Evolutionary conservation across 1,140 invertebrate genomes (phyloP), one percentile per base, ranked within the genome.

Genomic region (Drosophila lowei): DNA sequence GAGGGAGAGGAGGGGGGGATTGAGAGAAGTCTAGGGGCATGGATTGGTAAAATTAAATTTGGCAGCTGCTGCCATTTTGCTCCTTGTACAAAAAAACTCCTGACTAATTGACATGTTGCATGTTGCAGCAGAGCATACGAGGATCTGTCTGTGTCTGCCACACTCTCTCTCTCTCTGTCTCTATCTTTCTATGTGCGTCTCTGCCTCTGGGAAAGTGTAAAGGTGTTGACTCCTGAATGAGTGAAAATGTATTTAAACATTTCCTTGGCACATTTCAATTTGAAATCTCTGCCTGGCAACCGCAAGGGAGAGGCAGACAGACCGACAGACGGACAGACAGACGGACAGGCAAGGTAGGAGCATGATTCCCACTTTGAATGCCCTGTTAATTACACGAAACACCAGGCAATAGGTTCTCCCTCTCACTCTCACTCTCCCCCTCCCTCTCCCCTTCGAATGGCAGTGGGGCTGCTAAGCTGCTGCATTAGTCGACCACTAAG

Each of bases 51-150:
- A 77, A 86, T 85, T 85, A 85, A 85, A 85, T 86, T 85, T 85
- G 83, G 77, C 81, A 85, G 81, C 81, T 77, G 64, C 73, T 85
- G 81, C 55, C 73, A 81, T 80, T 80, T 80, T 59, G 18, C 8
- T 64, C 54, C 41, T 71, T 64, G 74, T 56, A 64, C 60, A 38
- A 13, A 5, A 4, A 38, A 38, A 38, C 34, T 38, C 63, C 65
- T 60, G 81, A 85, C 81, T 86, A 86, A 86, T 86, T 86, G 81
- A 81, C 81, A 88, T 86, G 81, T 77, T 86, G 81, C 77, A 71
- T 77, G 75, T 54, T 61, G 47, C 57, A 67, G 11, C 63, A 11
- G 16, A 43, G 59, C 4, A 23, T 4, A 9, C 21, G 3, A 11
- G 30, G 9, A 34, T 9, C 2, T 7, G 11, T 1, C 34, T 38